Evolutionary conservation across 1,140 invertebrate species (phyloP), one percentile per base, ranked within the genome.

Genomic region (Phocides pigmalion): DNA sequence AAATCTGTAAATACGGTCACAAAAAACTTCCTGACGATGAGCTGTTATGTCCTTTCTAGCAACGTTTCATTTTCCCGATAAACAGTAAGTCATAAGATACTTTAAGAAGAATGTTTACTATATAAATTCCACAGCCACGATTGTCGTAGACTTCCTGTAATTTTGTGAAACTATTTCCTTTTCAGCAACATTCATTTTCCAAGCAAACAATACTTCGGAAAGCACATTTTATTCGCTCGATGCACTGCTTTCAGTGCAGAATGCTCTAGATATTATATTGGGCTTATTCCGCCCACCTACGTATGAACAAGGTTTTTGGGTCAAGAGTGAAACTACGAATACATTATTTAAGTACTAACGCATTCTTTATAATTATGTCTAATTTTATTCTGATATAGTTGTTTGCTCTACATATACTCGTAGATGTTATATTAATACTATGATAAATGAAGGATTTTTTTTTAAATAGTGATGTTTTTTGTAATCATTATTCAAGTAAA

Each of bases 221-320:
- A 39, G 35, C 35, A 39, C 12, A 39, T 14, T 39, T 39, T 14
- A 39, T 39, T 39, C 35, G 35, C 35, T 42, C 41, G n/a, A 19
- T 42, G 41, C 41, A 42, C 9, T 2, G 41, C 16, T 42, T 42
- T 6, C 16, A 42, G 6, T 19, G 1, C 0, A 42, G 41, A 42
- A 42, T 42, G 8, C 41, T 42, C 41, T 1, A 42, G 15, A 17
- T 42, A 42, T 42, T 42, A 42, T 42, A 19, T 42, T 42, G 41
- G 41, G 41, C 41, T 42, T 42, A 42, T 42, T 42, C 41, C 16
- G 41, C 15, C 41, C 41, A 42, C 41, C 15, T 8, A 42, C 41
- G 41, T 41, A 62, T 28, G 44, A 70, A 62, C 63, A 70, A 65
- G 63, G 63, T 66, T 64, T 65, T 22, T 17, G 53, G 67, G 58